Conservation (phyloP, 2,113 vertebrate genomes). For the Myiagra hebetior region DNA sequence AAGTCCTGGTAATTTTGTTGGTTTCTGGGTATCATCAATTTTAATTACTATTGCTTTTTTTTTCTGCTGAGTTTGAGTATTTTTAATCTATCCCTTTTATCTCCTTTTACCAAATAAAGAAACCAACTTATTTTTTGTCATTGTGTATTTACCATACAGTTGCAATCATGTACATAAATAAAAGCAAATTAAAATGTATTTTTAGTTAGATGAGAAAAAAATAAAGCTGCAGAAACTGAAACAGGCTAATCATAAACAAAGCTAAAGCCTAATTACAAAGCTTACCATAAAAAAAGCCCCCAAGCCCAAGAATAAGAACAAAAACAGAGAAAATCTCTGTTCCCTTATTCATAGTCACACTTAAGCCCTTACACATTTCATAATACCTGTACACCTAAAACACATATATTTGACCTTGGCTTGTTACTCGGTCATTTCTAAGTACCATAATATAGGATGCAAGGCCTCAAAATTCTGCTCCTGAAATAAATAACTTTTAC, state of each 20-base stretch:
- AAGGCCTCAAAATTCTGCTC: neutral
- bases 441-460: neutral
- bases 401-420: neutral
- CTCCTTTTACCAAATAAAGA: neutral
- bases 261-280: neutral
- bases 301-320: neutral
- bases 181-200: neutral
- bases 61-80: neutral
- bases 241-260: neutral
- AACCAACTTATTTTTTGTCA: neutral
- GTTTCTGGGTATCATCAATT: neutral
- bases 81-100: neutral
- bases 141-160: neutral
- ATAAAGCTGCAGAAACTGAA: neutral
- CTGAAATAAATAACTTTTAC: neutral
- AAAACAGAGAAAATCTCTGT: neutral
- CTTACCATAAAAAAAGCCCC: neutral
- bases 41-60: neutral
- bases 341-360: neutral
- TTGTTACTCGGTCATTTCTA: neutral
- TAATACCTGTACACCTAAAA: neutral
- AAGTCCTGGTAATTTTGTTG: neutral
- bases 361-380: neutral
- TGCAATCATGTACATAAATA: neutral
- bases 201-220: neutral